Percentiles rank a stretch among this genome's conserved stretches.
Conservation (phyloP, 2,797 vertebrate genomes). For the Notolepis coatsorum region DNA sequence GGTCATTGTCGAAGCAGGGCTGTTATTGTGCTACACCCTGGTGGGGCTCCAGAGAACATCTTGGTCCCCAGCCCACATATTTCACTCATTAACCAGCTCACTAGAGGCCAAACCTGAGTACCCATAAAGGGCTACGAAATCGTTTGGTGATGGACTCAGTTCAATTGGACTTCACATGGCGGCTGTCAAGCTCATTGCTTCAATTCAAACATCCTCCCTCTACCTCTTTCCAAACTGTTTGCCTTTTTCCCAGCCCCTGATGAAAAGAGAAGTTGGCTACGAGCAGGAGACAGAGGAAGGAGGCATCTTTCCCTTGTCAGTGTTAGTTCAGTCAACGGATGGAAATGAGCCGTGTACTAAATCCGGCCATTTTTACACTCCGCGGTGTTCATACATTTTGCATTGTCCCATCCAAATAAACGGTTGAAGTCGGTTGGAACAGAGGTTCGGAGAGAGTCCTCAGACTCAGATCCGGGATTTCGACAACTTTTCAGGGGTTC, state of each 20-base stretch:
- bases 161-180: constrained; percentile 12
- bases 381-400: no score
- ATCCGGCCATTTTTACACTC: no score
- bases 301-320: constrained; percentile 9
- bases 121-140: constrained; percentile 1
- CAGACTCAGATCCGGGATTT: constrained; percentile 37
- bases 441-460: constrained; percentile 7
- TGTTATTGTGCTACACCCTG: constrained; percentile 54
- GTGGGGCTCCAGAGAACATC: constrained; percentile 49
- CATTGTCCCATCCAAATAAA: no score
- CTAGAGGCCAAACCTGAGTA: constrained; percentile 21
- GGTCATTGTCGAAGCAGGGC: constrained; percentile 41
- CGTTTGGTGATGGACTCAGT: constrained; percentile 15
- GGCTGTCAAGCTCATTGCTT: constrained; percentile 31
- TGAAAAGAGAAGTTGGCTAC: constrained; percentile 30
- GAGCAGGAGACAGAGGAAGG: constrained; percentile 16
- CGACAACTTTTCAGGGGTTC: constrained; percentile 40
- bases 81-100: constrained; percentile 47
- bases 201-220: constrained; percentile 48
- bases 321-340: constrained; percentile 31
- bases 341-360: no score
- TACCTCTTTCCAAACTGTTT: constrained; percentile 27
- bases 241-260: constrained; percentile 20
- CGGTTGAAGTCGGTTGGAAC: neutral
- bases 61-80: constrained; percentile 43